phyloP scores from a whole-genome alignment of 2,113 vertebrate genomes.

The Toxostoma redivivum region DNA sequence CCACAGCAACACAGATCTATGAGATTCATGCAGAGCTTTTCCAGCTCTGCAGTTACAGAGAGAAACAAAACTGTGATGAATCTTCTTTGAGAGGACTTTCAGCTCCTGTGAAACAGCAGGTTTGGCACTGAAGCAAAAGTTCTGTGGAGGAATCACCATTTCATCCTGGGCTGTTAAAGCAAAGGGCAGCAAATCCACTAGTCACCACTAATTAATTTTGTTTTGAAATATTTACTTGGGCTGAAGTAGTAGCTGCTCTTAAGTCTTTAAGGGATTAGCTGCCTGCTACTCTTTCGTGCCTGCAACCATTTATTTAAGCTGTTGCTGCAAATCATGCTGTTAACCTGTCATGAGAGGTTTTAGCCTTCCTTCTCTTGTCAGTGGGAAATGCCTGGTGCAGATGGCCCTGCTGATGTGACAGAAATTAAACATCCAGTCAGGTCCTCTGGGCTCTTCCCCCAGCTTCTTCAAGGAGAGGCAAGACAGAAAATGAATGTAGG shows the following conservation, averaged over 20 bases:
- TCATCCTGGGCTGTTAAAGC: neutral
- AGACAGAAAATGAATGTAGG: neutral
- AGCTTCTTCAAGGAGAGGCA: neutral
- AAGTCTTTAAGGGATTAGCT: slow-evolving; percentile 42
- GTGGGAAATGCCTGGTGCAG: neutral
- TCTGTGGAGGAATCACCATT: neutral
- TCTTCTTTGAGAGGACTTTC: neutral
- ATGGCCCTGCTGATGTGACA: neutral
- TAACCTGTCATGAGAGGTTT: slow-evolving; percentile 2
- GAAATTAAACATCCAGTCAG: neutral
- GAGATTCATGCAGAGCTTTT: neutral
- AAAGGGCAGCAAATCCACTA: neutral
- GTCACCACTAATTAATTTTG: slow-evolving; percentile 20
- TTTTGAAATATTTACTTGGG: slow-evolving; percentile 43
- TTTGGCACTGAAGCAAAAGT: neutral
- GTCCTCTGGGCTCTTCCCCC: neutral
- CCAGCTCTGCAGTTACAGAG: neutral
- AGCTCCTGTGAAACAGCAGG: neutral
- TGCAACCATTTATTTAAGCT: slow-evolving; percentile 5
- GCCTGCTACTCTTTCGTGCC: neutral
- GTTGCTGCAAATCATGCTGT: slow-evolving; percentile 31
- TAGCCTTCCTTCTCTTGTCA: neutral
- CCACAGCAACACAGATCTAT: accelerated
- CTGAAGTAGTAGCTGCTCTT: slow-evolving; percentile 12
- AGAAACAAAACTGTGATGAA: neutral